Evolutionary conservation across 2,888 invertebrate genomes (phyloP).

Genomic region (Esperia sulphurella): DNA sequence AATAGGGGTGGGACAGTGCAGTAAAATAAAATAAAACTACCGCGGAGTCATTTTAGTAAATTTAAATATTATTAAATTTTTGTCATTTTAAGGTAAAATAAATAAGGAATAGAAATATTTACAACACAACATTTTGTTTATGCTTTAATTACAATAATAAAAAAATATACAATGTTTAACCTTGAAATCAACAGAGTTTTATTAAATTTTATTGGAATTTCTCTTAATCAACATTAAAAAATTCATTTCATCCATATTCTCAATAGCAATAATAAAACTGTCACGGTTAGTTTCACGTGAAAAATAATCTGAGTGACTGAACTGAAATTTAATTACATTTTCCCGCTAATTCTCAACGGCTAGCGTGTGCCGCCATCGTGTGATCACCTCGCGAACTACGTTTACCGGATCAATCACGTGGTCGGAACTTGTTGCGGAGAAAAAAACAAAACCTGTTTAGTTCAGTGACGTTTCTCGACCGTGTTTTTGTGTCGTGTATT

Average conservation of each 20-base stretch:
- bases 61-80: background rate
- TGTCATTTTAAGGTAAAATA: background rate
- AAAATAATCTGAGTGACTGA: slow-evolving; percentile 22
- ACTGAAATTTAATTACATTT: slow-evolving; percentile 32
- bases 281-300: slow-evolving; percentile 50
- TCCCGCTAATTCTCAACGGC: slow-evolving; percentile 12
- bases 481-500: slow-evolving; percentile 63
- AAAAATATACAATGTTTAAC: background rate
- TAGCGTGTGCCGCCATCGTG: slow-evolving; percentile 45
- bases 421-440: slow-evolving; percentile 32
- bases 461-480: slow-evolving; percentile 55
- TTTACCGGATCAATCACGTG: slow-evolving; percentile 51
- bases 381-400: slow-evolving; percentile 26
- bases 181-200: background rate
- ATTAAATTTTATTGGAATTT: background rate
- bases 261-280: slow-evolving; percentile 43
- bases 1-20: background rate
- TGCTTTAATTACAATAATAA: background rate
- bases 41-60: background rate
- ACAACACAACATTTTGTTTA: too few species aligned
- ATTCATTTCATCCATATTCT: slow-evolving; percentile 36
- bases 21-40: background rate
- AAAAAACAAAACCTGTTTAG: slow-evolving; percentile 68
- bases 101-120: background rate
- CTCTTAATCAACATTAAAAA: slow-evolving; percentile 56